Percentiles rank a stretch among this genome's conserved stretches.
These are phyloP conservation scores for Spodoptera frugiperda DNA, from an alignment of 1,140 invertebrate species.

Conservation along the genomic window DNA sequence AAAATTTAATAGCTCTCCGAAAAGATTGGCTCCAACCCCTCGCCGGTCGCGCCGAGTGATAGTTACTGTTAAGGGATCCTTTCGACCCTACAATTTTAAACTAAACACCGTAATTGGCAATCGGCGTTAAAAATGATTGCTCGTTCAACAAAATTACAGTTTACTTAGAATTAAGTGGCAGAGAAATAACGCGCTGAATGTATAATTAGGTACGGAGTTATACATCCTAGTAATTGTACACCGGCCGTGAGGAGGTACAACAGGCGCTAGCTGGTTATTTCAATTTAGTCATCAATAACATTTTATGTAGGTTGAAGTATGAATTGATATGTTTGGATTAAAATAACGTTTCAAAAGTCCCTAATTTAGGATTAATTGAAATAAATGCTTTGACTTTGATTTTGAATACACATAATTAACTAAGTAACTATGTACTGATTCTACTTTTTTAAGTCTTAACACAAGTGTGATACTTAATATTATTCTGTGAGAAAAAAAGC, in stretches of 20 bases:
- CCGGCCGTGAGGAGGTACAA: no score
- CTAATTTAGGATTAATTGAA: no score
- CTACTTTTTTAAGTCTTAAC: no score
- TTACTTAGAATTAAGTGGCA: constrained; percentile 7
- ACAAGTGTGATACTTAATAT: no score
- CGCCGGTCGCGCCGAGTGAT: constrained; percentile 44
- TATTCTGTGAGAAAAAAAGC: no score
- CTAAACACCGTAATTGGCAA: constrained; percentile 37
- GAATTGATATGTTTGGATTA: no score
- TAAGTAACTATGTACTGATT: no score
- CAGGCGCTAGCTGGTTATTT: neutral
- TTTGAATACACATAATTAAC: no score
- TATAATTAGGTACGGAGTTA: constrained; percentile 16
- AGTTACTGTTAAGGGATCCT: constrained; percentile 27
- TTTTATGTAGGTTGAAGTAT: no score
- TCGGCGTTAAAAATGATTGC: neutral
- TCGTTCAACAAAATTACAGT: constrained; percentile 19
- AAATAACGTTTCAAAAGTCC: no score
- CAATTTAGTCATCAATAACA: constrained; percentile 24
- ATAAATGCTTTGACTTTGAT: no score
- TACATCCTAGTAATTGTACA: neutral
- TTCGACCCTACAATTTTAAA: constrained; percentile 40
- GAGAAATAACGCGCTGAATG: constrained; percentile 13
- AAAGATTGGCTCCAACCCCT: constrained; percentile 51
- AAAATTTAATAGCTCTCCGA: constrained; percentile 72